Conservation (phyloP, 2,888 invertebrate species). For the Lasioglossum vierecki region DNA sequence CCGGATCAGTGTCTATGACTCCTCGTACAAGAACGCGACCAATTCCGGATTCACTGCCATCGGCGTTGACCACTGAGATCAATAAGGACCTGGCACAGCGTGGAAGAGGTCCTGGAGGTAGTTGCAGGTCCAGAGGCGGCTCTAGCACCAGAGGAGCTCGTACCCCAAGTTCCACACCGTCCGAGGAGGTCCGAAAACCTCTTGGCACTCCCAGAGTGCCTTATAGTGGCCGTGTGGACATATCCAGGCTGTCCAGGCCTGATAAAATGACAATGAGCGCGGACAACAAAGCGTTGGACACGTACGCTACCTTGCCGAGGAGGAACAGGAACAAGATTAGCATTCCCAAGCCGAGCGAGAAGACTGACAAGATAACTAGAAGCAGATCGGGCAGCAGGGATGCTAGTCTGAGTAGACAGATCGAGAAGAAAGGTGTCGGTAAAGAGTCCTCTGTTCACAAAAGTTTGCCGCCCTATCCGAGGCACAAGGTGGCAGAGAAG, state of each 20-base stretch:
- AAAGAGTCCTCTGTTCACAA: constrained; percentile 80
- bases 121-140: constrained; percentile 69
- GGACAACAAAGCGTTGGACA: constrained; percentile 86
- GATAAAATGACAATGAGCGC: constrained; percentile 77
- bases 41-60: constrained; percentile 79
- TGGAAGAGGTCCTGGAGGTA: constrained; percentile 58
- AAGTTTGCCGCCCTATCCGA: constrained; percentile 85
- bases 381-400: constrained; percentile 85
- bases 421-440: constrained; percentile 65
- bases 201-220: constrained; percentile 49
- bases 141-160: constrained; percentile 67
- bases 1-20: constrained; percentile 29
- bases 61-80: constrained; percentile 81
- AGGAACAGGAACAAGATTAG: constrained; percentile 85
- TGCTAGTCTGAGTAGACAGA: constrained; percentile 82
- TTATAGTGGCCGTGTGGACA: constrained; percentile 48
- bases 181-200: constrained; percentile 60
- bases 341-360: constrained; percentile 63
- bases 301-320: constrained; percentile 92
- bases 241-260: not conserved
- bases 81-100: constrained; percentile 81
- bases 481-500: constrained; percentile 83
- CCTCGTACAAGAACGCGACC: constrained; percentile 76
- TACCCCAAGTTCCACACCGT: constrained; percentile 78
- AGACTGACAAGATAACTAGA: constrained; percentile 72